Evolutionary conservation across 2,113 vertebrate species (phyloP), one percentile per base, ranked within the genome.

Genomic region (Myotis davidii): DNA sequence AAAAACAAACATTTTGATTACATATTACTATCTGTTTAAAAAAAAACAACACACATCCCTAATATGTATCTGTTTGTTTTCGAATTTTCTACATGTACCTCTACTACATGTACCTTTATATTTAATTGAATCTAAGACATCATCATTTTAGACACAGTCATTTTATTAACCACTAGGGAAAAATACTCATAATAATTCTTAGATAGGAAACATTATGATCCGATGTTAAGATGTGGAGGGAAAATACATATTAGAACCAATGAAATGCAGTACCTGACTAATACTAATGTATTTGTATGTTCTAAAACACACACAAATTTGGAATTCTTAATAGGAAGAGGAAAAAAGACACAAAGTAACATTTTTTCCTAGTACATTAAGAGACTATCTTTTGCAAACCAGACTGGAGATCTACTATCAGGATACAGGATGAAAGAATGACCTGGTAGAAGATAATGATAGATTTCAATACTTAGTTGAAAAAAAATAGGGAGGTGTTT

Each of bases 121-220:
- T 78, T 82, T 94, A 34, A 78, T 0, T 85, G 54, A 88, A 72
- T 72, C 37, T 94, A 93, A 87, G 52, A 91, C 84, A 92, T 9
- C 5, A 48, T 65, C n/a, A 73, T 29, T 94, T 2, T 21, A 90
- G 12, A 81, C 11, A 69, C 3, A 81, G 29, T 91, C 42, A 92
- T 86, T 81, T 82, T 76, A 94, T 76, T 67, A 84, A 50, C 21
- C 37, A 56, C 32, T 76, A 87, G 54, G 16, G 45, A 78, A 79
- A 82, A 76, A 45, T 25, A 89, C 21, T 84, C 85, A 52, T 23
- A 73, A 72, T 27, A 90, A 73, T 39, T 64, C 48, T 45, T 70
- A 87, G 9, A 11, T 76, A 69, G 85, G 59, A 78, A 90, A 85
- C 5, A 67, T 1, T 34, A 79, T 21, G 72, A 82, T 27, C 13